Evolutionary conservation across 2,113 vertebrate genomes (phyloP).

Genomic region (Mobula birostris): DNA sequence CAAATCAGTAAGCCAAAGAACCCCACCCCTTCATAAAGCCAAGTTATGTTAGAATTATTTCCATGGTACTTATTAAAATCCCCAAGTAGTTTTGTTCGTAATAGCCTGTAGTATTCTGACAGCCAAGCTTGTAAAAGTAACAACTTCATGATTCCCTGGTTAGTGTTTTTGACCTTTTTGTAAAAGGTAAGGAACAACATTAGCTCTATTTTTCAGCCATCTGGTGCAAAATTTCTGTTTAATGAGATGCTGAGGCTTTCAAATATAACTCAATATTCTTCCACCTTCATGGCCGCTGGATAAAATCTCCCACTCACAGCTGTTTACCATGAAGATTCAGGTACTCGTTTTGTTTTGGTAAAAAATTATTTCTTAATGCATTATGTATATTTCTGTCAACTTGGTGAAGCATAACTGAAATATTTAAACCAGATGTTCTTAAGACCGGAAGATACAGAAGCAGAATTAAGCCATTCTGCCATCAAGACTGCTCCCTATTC

Average conservation of each 20-base stretch:
- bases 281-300: background rate
- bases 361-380: background rate
- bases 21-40: background rate
- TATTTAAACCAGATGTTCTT: no score
- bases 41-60: slow-evolving; percentile 11
- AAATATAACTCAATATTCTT: no score
- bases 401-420: no score
- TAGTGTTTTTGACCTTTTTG: background rate
- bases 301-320: no score
- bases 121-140: background rate
- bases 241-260: background rate
- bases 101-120: background rate
- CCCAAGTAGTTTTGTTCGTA: background rate
- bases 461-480: no score
- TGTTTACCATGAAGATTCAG: background rate
- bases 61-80: background rate
- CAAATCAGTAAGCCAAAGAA: background rate
- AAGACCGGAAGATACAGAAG: no score
- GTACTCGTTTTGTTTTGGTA: background rate
- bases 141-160: background rate
- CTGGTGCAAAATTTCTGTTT: background rate
- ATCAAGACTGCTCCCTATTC: no score
- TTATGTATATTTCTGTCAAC: background rate
- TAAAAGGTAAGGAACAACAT: background rate
- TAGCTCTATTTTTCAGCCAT: background rate